Percentiles rank a stretch among this genome's conserved stretches.
phyloP scores from a whole-genome alignment of 2,797 vertebrate genomes.

The Clarias platycephalus region DNA sequence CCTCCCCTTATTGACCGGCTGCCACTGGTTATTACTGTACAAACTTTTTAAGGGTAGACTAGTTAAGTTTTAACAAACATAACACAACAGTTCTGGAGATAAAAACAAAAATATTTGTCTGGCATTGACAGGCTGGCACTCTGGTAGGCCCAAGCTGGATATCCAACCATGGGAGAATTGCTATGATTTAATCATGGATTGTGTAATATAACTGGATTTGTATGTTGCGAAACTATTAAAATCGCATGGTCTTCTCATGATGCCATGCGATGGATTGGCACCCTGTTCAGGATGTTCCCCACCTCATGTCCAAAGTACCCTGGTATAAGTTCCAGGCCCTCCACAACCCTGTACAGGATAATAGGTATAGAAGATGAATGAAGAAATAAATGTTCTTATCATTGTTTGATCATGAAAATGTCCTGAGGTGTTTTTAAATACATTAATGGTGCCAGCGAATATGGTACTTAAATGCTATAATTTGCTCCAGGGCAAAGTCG shows the following conservation, averaged over 20 bases:
- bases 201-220: not conserved
- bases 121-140: not conserved
- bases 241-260: not conserved
- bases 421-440: not conserved
- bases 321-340: too few relatives aligned
- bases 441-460: not conserved
- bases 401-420: not conserved
- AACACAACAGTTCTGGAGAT: not conserved
- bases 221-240: not conserved
- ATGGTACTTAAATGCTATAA: not conserved
- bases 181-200: not conserved
- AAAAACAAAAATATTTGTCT: not conserved
- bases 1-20: too few relatives aligned
- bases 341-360: too few relatives aligned
- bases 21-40: not conserved
- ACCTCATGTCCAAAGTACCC: too few relatives aligned
- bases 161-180: not conserved
- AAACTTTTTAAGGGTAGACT: not conserved
- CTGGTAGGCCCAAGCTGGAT: not conserved
- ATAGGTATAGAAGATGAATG: too few relatives aligned
- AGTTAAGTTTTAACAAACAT: not conserved
- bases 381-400: not conserved
- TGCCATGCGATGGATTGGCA: too few relatives aligned
- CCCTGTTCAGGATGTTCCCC: too few relatives aligned
- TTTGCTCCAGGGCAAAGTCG: not conserved